Percentiles rank a stretch among this genome's conserved stretches.
These are phyloP conservation scores for Cetoscarus ocellatus DNA, from an alignment of 2,797 vertebrate genomes.

Conservation along the genomic window DNA sequence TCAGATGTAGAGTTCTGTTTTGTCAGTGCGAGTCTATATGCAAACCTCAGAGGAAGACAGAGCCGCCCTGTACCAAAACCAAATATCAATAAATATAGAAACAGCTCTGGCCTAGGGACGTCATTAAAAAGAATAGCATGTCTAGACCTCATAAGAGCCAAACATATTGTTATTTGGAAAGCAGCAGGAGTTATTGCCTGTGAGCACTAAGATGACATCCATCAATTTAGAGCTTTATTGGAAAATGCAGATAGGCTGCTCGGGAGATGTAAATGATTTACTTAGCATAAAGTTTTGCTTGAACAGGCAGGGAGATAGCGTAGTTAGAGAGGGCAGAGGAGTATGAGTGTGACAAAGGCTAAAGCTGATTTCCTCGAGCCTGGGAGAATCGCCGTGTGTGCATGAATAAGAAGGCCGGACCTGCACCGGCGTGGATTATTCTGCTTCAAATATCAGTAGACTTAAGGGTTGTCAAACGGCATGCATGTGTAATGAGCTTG, in stretches of 20 bases:
- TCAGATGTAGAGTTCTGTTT: conserved; percentile 61
- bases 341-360: conserved; percentile 75
- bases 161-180: conserved; percentile 81
- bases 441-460: conserved; percentile 80
- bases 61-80: conserved; percentile 64
- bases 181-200: conserved; percentile 80
- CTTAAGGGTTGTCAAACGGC: conserved; percentile 77
- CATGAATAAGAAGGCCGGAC: conserved; percentile 84
- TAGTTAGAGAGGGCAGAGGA: conserved; percentile 72
- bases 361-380: conserved; percentile 82
- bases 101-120: conserved; percentile 76
- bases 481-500: conserved; percentile 71
- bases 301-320: conserved; percentile 76
- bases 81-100: conserved; percentile 82
- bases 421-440: conserved; percentile 82
- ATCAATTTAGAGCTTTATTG: conserved; percentile 86
- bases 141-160: conserved; percentile 79
- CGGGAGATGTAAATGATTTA: conserved; percentile 85
- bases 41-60: conserved; percentile 61
- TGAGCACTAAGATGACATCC: conserved; percentile 83
- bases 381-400: conserved; percentile 77
- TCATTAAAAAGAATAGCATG: conserved; percentile 81
- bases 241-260: conserved; percentile 84
- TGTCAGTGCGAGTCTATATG: conserved; percentile 38
- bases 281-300: conserved; percentile 85